Conservation (phyloP, 2,113 vertebrate species). For the Tetrax tetrax region DNA sequence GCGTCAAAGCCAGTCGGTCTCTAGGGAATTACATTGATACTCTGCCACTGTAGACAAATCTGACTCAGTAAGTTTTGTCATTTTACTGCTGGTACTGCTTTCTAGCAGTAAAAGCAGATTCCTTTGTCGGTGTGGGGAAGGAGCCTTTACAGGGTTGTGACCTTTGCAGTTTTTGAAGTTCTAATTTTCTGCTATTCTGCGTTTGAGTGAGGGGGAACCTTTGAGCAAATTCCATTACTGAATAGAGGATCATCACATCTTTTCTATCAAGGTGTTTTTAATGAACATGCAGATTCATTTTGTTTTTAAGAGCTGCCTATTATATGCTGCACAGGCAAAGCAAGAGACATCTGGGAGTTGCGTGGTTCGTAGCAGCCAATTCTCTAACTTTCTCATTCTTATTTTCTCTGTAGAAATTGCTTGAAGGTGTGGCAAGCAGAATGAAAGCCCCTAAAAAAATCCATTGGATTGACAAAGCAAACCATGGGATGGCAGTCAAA, state of each 20-base stretch:
- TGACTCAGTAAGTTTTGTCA: not conserved
- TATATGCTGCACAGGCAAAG: not conserved
- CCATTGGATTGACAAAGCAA: conserved; percentile 87
- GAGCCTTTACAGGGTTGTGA: not conserved
- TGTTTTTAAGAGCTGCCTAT: not conserved
- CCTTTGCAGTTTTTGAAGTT: not conserved
- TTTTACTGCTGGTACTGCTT: not conserved
- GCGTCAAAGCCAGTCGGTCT: not conserved
- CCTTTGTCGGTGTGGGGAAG: not conserved
- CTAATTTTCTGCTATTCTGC: not conserved
- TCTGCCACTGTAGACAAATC: not conserved
- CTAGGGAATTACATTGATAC: not conserved
- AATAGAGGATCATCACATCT: not conserved
- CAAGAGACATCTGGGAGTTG: not conserved
- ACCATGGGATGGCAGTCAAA: conserved; percentile 86
- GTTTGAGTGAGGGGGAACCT: not conserved
- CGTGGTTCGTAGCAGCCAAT: not conserved
- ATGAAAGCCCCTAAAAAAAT: conserved; percentile 84
- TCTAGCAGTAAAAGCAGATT: not conserved
- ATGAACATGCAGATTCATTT: not conserved
- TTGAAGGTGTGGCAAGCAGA: conserved; percentile 79
- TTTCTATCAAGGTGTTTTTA: not conserved
- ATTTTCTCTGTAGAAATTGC: conserved; percentile 74
- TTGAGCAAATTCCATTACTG: not conserved
- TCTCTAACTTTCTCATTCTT: not conserved